These are phyloP conservation scores for Panulirus ornatus DNA, from an alignment of 1,140 invertebrate species.

Conservation along the genomic window DNA sequence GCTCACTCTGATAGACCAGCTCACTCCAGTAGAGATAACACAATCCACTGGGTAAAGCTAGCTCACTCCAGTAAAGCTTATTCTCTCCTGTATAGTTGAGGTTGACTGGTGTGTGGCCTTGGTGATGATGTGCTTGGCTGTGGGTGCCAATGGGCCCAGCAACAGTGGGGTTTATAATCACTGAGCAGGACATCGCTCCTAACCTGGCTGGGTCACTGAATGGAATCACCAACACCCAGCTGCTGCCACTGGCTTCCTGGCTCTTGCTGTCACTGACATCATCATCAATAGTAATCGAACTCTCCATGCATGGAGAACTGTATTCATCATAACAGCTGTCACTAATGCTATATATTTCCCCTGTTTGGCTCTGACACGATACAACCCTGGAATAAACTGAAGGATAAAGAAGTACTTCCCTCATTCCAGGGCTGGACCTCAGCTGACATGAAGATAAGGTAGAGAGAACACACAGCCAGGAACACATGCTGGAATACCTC, in stretches of 20 bases:
- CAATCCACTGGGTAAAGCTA: too few relatives aligned
- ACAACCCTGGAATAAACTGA: too few relatives aligned
- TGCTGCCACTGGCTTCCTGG: slow-evolving; percentile 77
- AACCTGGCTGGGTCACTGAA: slow-evolving; percentile 87
- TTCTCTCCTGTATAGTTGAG: too few relatives aligned
- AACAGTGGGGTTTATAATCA: slow-evolving; percentile 78
- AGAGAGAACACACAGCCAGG: slow-evolving; percentile 25
- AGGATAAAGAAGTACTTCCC: too few relatives aligned
- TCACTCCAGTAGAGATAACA: too few relatives aligned
- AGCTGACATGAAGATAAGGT: slow-evolving; percentile 32
- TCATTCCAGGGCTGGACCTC: slow-evolving; percentile 54
- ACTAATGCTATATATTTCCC: background rate
- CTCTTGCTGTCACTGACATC: slow-evolving; percentile 80
- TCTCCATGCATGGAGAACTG: too few relatives aligned
- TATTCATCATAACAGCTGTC: too few relatives aligned
- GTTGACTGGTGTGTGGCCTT: slow-evolving; percentile 84
- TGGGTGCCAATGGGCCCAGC: slow-evolving; percentile 84
- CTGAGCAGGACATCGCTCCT: slow-evolving; percentile 86
- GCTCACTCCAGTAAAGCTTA: too few relatives aligned
- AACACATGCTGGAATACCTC: slow-evolving; percentile 36
- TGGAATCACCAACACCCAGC: slow-evolving; percentile 83
- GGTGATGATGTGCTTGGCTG: slow-evolving; percentile 84
- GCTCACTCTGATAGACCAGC: too few relatives aligned
- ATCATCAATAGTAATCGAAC: slow-evolving; percentile 77
- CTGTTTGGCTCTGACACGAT: background rate